Evolutionary conservation across 2,113 vertebrate genomes (phyloP).

Genomic region (Rhinolophus ferrumequinum): DNA sequence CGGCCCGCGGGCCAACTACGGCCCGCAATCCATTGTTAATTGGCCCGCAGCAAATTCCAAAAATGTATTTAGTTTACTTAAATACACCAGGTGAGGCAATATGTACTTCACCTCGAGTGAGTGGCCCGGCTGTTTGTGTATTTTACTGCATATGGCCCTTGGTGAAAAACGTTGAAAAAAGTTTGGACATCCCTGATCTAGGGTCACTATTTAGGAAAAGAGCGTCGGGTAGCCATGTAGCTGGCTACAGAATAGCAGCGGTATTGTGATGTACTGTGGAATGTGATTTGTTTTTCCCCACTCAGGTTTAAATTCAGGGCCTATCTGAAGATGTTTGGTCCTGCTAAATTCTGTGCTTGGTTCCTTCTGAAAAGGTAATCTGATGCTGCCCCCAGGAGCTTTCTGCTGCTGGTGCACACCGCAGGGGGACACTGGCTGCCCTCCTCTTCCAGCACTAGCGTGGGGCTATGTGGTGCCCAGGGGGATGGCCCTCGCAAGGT

Average conservation of each 20-base stretch:
- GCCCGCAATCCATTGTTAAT: too few relatives aligned
- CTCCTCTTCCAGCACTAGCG: slow-evolving; percentile 82
- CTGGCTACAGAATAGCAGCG: slow-evolving; percentile 90
- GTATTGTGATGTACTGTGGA: slow-evolving; percentile 80
- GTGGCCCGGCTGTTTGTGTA: too few relatives aligned
- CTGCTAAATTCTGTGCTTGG: slow-evolving; percentile 80
- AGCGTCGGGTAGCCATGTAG: slow-evolving; percentile 78
- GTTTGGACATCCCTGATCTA: background rate
- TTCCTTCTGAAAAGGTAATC: slow-evolving; percentile 83
- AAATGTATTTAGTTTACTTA: too few relatives aligned
- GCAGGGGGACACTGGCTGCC: slow-evolving; percentile 79
- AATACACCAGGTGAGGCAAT: too few relatives aligned
- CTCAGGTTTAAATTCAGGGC: slow-evolving; percentile 72
- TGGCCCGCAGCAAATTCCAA: too few relatives aligned
- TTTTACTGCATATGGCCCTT: too few relatives aligned
- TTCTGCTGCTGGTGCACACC: slow-evolving; percentile 70
- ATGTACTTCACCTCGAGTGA: too few relatives aligned
- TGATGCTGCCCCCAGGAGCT: slow-evolving; percentile 69
- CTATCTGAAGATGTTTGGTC: slow-evolving; percentile 77
- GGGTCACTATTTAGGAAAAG: slow-evolving; percentile 75
- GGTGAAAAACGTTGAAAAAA: too few relatives aligned
- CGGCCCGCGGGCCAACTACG: too few relatives aligned
- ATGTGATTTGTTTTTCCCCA: slow-evolving; percentile 55
- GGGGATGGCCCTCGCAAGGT: slow-evolving; percentile 80
- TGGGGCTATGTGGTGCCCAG: slow-evolving; percentile 80